Conservation (phyloP, 2,113 vertebrate genomes). For the Mionectes macconnelli region DNA sequence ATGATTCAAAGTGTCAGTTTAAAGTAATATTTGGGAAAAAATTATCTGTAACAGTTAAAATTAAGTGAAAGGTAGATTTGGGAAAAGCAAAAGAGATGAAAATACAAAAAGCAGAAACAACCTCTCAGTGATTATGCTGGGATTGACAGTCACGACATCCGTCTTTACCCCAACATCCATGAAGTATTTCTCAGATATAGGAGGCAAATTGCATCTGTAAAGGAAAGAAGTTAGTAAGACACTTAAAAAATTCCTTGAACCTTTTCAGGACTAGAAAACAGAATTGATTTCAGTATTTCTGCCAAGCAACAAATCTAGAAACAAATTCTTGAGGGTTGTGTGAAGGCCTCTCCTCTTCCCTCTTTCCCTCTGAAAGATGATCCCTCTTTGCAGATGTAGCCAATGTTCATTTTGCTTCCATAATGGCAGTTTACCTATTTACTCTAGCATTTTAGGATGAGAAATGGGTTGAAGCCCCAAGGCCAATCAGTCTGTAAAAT, state of each 20-base stretch:
- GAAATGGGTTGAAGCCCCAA: background rate
- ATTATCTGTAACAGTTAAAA: background rate
- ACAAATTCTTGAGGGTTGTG: background rate
- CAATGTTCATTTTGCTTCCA: background rate
- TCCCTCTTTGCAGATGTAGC: background rate
- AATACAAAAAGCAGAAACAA: constrained; percentile 18
- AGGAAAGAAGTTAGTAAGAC: background rate
- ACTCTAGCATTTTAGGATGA: background rate
- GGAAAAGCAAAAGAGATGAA: background rate
- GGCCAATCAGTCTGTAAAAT: background rate
- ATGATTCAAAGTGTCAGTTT: background rate
- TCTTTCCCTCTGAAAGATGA: background rate
- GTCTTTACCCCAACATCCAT: constrained; percentile 93
- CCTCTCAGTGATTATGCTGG: constrained; percentile 97
- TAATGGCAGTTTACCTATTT: background rate
- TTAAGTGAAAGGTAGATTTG: background rate
- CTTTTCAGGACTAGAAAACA: background rate
- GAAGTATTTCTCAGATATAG: constrained; percentile 90
- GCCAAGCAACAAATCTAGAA: background rate
- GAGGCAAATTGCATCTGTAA: constrained; percentile 92
- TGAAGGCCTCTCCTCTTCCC: background rate
- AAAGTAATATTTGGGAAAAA: background rate
- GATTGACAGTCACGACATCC: constrained; percentile 94
- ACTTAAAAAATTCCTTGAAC: background rate
- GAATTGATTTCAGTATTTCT: background rate